A percentile compares a stretch with the other conserved stretches of the same genome.
phyloP scores from a whole-genome alignment of 2,113 vertebrate species.

The Parotia lawesii region DNA sequence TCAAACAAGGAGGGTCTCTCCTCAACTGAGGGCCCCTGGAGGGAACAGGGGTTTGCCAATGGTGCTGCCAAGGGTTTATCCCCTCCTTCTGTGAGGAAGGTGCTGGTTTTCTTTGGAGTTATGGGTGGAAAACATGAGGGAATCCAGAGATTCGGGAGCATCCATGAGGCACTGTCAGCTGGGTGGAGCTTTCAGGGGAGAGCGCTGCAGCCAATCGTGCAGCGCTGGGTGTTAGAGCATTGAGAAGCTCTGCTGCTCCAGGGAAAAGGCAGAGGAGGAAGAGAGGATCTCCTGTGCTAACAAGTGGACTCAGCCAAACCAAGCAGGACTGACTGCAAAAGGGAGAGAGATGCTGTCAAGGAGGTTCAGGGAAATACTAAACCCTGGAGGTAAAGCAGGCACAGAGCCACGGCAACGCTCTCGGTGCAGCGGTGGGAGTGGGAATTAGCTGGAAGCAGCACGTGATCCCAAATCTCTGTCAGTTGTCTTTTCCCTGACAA shows the following conservation, averaged over 20 bases:
- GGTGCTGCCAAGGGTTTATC: neutral
- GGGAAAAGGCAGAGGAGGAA: slow-evolving; percentile 2
- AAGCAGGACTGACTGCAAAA: neutral
- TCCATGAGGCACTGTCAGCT: slow-evolving; percentile 8
- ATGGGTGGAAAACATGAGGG: neutral
- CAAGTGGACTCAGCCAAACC: neutral
- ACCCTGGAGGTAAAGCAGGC: neutral
- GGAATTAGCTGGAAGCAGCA: neutral
- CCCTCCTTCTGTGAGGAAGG: neutral
- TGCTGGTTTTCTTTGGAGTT: neutral
- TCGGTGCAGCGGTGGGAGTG: neutral
- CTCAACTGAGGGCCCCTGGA: neutral
- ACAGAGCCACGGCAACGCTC: neutral
- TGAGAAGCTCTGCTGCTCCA: slow-evolving; percentile 42
- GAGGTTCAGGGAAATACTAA: neutral
- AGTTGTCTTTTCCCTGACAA: neutral
- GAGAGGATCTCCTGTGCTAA: neutral
- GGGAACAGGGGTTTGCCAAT: neutral
- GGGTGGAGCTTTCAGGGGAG: slow-evolving; percentile 51
- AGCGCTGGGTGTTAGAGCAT: slow-evolving; percentile 9
- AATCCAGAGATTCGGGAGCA: slow-evolving; percentile 22
- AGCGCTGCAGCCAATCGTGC: slow-evolving; percentile 33
- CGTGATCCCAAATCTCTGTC: neutral
- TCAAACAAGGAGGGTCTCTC: neutral
- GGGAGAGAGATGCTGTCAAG: neutral